Evolutionary conservation across 2,797 vertebrate species (phyloP), one percentile per base, ranked within the genome.

Genomic region (Carapus acus): DNA sequence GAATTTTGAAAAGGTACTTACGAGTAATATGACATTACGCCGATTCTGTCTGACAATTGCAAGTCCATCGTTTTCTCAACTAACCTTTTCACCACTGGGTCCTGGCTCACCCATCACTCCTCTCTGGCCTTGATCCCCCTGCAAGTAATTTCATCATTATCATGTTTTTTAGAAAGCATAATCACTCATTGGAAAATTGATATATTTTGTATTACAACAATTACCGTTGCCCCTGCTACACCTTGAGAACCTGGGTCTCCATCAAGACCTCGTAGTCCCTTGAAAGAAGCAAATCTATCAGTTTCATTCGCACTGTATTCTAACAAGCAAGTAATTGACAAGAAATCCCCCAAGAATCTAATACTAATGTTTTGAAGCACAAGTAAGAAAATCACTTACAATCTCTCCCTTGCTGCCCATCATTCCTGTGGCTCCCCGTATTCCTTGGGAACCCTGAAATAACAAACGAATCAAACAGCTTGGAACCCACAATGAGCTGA

Each of bases 121-220:
- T 75, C 91, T 89, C 71, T 90, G 94, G 15, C 96, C 96, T 77
- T 58, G 87, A 73, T 98, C 94, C 2, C 96, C 96, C 96, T 99
- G 55, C 61, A 78, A 79, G 44, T 56, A 48, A 5, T 18, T 9
- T 59, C 31, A n/a, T 1, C 43, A 17, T 62, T 6, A 51, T 18
- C 4, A 5, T 27, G 9, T 9, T 27, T 9, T 27, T 4, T 4
- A 5, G 4, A 4, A 5, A 27, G 9, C 24, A 27, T 27, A 9
- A 27, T 1, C 3, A 29, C 27, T 31, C 19, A 12, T 8, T 47
- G 24, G n/a, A 31, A 29, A 3, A 6, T 4, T 15, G 1, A 27
- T 27, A 27, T 27, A 27, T 9, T 27, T 27, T 27, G 9, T n/a
- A 9, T 33, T 8, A 33, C 1, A 17, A 37, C 43, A 17, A 2